A percentile compares a stretch with the other conserved stretches of the same genome.
Evolutionary conservation across 1,140 invertebrate species (phyloP).

Genomic region (Helicoverpa armigera): DNA sequence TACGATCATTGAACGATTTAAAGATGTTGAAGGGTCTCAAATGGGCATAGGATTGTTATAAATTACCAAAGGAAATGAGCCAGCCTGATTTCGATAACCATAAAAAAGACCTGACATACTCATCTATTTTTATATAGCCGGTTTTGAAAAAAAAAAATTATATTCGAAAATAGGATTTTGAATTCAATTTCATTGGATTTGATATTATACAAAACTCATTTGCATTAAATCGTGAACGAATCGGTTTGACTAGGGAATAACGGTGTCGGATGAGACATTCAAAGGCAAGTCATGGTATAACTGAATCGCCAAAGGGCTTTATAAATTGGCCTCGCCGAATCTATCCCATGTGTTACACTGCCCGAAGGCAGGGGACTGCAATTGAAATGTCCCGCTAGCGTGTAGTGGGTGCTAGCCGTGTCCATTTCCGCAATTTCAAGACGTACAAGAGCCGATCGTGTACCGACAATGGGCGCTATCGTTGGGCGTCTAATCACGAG

Average conservation of each 20-base stretch:
- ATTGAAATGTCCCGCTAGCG: slow-evolving; percentile 82
- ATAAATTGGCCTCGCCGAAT: slow-evolving; percentile 32
- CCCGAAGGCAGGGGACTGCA: slow-evolving; percentile 67
- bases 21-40: slow-evolving; percentile 60
- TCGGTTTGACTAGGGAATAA: slow-evolving; percentile 1
- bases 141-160: background rate
- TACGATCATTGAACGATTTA: slow-evolving; percentile 77
- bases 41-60: slow-evolving; percentile 62
- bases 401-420: slow-evolving; percentile 75
- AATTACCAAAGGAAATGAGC: slow-evolving; percentile 37
- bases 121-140: slow-evolving; percentile 10
- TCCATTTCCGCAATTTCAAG: slow-evolving; percentile 85
- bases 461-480: slow-evolving; percentile 84
- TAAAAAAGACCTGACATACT: slow-evolving; percentile 37
- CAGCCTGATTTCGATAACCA: slow-evolving; percentile 54
- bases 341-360: slow-evolving; percentile 49
- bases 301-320: slow-evolving; percentile 25
- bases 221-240: background rate
- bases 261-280: slow-evolving; percentile 23
- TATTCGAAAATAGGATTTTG: background rate
- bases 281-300: slow-evolving; percentile 20
- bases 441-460: slow-evolving; percentile 80
- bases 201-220: background rate
- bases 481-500: slow-evolving; percentile 84
- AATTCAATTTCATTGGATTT: background rate